Conservation (phyloP, 2,888 invertebrate genomes). For the Lasioglossum oenotherae region DNA sequence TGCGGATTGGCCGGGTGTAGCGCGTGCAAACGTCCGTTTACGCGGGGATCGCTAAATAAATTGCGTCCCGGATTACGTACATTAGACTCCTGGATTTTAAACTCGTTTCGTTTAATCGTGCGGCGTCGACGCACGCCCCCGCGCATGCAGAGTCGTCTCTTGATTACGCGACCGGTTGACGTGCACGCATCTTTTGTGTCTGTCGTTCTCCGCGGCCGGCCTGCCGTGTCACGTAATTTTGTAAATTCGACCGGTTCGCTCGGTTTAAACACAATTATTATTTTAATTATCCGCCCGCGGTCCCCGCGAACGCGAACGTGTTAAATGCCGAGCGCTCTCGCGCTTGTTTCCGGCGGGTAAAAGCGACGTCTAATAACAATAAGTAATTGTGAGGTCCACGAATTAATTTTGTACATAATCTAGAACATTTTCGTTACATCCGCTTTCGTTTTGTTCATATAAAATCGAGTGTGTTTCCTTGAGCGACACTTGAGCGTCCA, state of each 20-base stretch:
- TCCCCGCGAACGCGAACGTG: slow-evolving; percentile 13
- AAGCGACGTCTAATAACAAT: neutral
- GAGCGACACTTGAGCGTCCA: too few relatives aligned
- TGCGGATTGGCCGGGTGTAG: slow-evolving; percentile 44
- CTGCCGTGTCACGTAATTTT: slow-evolving; percentile 21
- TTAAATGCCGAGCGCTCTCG: slow-evolving; percentile 16
- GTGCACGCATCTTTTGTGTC: slow-evolving; percentile 20
- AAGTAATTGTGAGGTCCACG: too few relatives aligned
- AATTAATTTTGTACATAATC: too few relatives aligned
- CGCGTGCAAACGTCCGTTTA: slow-evolving; percentile 55
- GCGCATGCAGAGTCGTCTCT: neutral
- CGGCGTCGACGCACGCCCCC: neutral
- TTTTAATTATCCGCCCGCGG: slow-evolving; percentile 42
- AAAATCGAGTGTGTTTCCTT: too few relatives aligned
- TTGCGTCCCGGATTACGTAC: slow-evolving; percentile 60
- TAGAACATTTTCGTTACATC: too few relatives aligned
- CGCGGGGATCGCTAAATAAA: slow-evolving; percentile 49
- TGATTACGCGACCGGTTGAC: slow-evolving; percentile 34
- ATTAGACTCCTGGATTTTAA: slow-evolving; percentile 61
- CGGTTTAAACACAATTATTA: slow-evolving; percentile 46
- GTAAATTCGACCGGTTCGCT: slow-evolving; percentile 34
- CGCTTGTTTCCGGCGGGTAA: slow-evolving; percentile 25
- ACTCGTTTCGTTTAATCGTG: slow-evolving; percentile 58
- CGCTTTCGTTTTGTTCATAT: too few relatives aligned
- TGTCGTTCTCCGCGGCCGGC: neutral